Evolutionary conservation across 2,888 invertebrate species (phyloP).

Genomic region (Caradrina clavipalpis): DNA sequence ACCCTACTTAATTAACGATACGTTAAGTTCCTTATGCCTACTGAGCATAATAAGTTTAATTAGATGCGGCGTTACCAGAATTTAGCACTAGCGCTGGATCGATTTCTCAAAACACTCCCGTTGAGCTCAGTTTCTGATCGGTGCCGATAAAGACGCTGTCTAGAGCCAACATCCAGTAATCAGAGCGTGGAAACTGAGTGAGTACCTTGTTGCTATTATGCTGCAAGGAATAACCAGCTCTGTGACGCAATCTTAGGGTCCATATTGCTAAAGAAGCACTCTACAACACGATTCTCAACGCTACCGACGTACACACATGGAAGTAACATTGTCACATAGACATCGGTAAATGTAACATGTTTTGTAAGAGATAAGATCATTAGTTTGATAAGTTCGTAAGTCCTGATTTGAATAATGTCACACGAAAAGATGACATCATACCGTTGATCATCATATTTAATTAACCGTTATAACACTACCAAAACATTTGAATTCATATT

Average conservation of each 20-base stretch:
- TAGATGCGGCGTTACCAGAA: constrained; percentile 39
- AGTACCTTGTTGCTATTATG: constrained; percentile 82
- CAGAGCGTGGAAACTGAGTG: constrained; percentile 90
- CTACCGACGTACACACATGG: constrained; percentile 60
- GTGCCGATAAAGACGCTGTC: constrained; percentile 89
- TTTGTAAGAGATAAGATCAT: constrained; percentile 41
- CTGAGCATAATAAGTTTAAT: constrained; percentile 24
- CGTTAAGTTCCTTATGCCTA: constrained; percentile 4
- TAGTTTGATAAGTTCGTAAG: constrained; percentile 10
- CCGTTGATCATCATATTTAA: neutral
- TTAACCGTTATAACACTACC: constrained; percentile 1
- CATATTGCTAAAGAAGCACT: constrained; percentile 59
- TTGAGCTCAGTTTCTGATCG: constrained; percentile 84
- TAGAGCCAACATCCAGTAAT: constrained; percentile 91
- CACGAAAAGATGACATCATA: constrained; percentile 13
- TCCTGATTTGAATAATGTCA: constrained; percentile 21
- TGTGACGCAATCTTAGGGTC: constrained; percentile 69
- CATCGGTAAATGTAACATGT: constrained; percentile 43
- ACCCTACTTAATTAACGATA: constrained; percentile 2
- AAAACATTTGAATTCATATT: neutral
- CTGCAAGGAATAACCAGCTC: constrained; percentile 73
- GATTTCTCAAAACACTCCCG: constrained; percentile 78
- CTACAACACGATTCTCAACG: constrained; percentile 56
- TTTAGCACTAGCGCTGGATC: constrained; percentile 58
- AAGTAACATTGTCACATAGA: constrained; percentile 62